These are phyloP conservation scores for Tarsius wallacei DNA, from an alignment of 2,797 vertebrate genomes.

Conservation along the genomic window DNA sequence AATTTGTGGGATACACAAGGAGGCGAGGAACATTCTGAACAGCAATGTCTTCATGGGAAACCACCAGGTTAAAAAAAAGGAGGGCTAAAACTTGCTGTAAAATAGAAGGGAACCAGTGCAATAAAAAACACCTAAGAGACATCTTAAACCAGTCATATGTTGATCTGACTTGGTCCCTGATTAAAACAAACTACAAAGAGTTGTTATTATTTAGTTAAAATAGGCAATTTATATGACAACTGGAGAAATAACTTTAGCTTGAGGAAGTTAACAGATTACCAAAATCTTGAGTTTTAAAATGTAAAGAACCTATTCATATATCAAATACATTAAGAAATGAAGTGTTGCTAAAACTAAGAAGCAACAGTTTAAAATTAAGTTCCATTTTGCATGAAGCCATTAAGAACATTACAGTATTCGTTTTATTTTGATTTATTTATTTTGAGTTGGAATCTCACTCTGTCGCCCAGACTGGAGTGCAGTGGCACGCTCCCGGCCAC, in stretches of 20 bases:
- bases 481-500: no score
- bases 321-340: slow-evolving; percentile 21
- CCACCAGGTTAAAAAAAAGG: background rate
- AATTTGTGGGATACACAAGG: background rate
- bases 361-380: slow-evolving; percentile 40
- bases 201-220: slow-evolving; percentile 57
- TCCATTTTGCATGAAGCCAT: slow-evolving; percentile 54
- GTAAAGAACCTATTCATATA: background rate
- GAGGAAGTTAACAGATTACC: slow-evolving; percentile 29
- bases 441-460: no score
- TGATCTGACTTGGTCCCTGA: slow-evolving; percentile 27
- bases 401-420: slow-evolving; percentile 6
- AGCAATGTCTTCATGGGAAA: background rate
- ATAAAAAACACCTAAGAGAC: background rate
- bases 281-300: slow-evolving; percentile 44
- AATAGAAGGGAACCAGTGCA: background rate
- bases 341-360: slow-evolving; percentile 36
- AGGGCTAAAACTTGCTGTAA: background rate
- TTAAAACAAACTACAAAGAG: slow-evolving; percentile 25
- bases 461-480: no score
- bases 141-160: background rate
- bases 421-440: background rate
- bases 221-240: background rate
- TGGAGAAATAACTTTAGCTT: slow-evolving; percentile 23
- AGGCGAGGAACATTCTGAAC: background rate